Conservation (phyloP, 2,113 vertebrate species). For the Lichenostomus cassidix region DNA sequence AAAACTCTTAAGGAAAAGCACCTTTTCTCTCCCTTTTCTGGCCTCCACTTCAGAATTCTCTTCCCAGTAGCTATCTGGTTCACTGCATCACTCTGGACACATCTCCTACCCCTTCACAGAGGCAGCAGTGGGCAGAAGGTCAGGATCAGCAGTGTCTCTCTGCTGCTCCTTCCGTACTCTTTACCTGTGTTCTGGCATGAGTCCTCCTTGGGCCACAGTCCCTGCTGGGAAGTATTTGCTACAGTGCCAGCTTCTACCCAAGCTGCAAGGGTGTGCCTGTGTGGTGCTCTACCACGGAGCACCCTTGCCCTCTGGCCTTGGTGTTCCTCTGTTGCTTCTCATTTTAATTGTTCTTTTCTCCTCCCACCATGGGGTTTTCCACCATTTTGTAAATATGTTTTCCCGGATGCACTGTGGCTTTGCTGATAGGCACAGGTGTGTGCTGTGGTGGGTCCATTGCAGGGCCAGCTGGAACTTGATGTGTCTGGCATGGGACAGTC, state of each 20-base stretch:
- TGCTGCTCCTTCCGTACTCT: background rate
- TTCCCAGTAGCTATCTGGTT: background rate
- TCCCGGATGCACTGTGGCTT: background rate
- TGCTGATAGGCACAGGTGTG: background rate
- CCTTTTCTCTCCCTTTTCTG: background rate
- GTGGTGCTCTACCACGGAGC: background rate
- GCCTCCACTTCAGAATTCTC: background rate
- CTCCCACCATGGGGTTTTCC: background rate
- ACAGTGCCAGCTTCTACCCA: background rate
- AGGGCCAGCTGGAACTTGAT: background rate
- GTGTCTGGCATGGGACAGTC: background rate
- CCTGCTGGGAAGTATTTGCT: background rate
- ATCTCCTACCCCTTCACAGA: background rate
- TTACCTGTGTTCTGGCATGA: fast-evolving
- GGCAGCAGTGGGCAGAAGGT: background rate
- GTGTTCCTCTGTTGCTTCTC: background rate
- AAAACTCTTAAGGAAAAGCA: background rate
- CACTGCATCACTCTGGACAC: background rate
- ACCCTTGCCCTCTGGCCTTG: background rate
- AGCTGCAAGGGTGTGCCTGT: background rate
- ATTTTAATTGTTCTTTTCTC: background rate
- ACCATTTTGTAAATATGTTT: background rate
- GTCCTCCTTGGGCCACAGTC: background rate
- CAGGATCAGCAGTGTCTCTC: background rate
- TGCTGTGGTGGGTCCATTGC: background rate